These are phyloP conservation scores for Cybosia mesomella DNA, from an alignment of 2,888 invertebrate species.

Conservation along the genomic window DNA sequence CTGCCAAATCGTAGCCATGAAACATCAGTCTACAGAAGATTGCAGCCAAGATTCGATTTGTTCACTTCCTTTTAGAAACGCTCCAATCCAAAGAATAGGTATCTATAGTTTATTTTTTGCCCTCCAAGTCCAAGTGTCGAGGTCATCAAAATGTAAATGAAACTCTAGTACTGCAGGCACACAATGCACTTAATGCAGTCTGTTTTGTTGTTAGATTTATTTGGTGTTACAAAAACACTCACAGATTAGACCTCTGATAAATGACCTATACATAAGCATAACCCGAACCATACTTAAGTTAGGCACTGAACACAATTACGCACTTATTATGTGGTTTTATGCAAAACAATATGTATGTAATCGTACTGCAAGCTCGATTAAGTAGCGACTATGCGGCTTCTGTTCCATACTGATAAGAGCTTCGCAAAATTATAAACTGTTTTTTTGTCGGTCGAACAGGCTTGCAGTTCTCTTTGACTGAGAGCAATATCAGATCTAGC, in stretches of 20 bases:
- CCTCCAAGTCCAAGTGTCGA: not conserved
- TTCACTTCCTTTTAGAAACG: not conserved
- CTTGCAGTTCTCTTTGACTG: not conserved
- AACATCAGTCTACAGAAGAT: not conserved
- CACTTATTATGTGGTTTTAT: slow-evolving; percentile 10
- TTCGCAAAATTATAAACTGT: not conserved
- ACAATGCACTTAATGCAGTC: no score
- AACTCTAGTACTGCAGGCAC: not conserved
- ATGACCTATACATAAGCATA: not conserved
- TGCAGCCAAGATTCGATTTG: not conserved
- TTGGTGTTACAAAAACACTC: not conserved
- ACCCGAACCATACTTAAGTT: slow-evolving; percentile 7
- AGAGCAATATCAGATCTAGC: not conserved
- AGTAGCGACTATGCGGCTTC: not conserved
- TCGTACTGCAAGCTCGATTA: slow-evolving; percentile 6
- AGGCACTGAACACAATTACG: slow-evolving; percentile 7
- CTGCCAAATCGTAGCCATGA: not conserved
- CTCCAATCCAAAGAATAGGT: no score
- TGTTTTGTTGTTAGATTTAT: no score
- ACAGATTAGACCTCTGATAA: not conserved
- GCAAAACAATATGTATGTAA: not conserved
- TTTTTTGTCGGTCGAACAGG: not conserved
- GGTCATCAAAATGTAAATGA: not conserved
- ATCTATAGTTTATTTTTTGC: not conserved
- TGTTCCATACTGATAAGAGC: not conserved